These are phyloP conservation scores for Atherinosoma microstoma DNA, from an alignment of 2,797 vertebrate species.

Conservation along the genomic window DNA sequence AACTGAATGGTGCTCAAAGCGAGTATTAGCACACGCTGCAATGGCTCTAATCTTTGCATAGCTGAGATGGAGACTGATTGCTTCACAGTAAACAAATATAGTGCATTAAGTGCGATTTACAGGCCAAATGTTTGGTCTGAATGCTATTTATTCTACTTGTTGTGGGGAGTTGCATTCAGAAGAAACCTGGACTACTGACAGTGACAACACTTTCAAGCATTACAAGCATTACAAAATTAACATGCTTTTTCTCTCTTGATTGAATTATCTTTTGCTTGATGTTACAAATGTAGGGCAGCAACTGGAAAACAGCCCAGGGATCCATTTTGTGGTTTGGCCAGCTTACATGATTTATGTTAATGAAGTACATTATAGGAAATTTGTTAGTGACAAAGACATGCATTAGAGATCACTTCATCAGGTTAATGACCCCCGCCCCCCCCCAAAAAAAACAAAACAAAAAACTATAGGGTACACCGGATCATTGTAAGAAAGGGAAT, in stretches of 20 bases:
- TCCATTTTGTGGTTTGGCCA: constrained; percentile 27
- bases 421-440: constrained; percentile 27
- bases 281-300: constrained; percentile 15
- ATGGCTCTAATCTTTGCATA: constrained; percentile 60
- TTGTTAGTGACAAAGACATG: constrained; percentile 22
- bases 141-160: background rate
- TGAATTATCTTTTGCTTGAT: constrained; percentile 21
- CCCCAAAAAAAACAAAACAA: background rate
- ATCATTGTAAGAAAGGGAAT: constrained; percentile 5
- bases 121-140: background rate
- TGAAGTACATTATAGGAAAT: constrained; percentile 31
- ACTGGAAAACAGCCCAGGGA: constrained; percentile 24
- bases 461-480: background rate
- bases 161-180: background rate
- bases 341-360: constrained; percentile 17
- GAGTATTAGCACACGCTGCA: constrained; percentile 45
- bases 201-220: background rate
- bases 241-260: background rate
- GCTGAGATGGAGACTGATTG: constrained; percentile 39
- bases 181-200: background rate
- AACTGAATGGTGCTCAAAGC: constrained; percentile 53
- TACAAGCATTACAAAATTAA: constrained; percentile 6
- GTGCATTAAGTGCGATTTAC: background rate
- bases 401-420: constrained; percentile 40
- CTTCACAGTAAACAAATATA: constrained; percentile 27